Conservation (phyloP, 2,113 vertebrate genomes). For the Vireo altiloquus region DNA sequence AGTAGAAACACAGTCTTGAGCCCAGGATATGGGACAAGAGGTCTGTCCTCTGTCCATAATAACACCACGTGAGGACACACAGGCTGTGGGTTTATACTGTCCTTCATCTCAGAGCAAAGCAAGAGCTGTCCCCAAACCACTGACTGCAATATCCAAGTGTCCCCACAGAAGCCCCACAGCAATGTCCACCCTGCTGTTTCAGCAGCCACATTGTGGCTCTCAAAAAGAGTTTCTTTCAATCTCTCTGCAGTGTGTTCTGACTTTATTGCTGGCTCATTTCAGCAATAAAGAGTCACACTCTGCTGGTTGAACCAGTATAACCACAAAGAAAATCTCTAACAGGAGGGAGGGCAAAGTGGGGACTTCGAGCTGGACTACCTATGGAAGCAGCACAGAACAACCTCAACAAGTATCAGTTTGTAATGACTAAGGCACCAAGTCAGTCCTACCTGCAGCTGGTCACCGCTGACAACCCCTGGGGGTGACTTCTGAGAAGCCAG, state of each 20-base stretch:
- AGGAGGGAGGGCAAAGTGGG: neutral
- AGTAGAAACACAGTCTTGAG: neutral
- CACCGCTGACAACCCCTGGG: neutral
- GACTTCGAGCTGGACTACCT: neutral
- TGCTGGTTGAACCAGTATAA: neutral
- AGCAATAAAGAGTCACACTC: neutral
- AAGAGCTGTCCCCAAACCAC: neutral
- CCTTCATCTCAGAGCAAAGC: neutral
- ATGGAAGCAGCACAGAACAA: neutral
- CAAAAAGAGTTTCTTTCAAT: neutral
- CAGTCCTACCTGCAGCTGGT: constrained; percentile 52
- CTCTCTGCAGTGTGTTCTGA: neutral
- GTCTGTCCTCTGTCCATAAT: neutral
- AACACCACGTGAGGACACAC: rapidly evolving
- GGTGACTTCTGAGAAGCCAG: neutral
- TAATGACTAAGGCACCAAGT: neutral
- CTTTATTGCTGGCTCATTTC: neutral
- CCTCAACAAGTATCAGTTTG: neutral
- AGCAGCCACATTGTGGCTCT: neutral
- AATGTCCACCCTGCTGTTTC: neutral
- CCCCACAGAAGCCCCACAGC: rapidly evolving
- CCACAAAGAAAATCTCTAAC: neutral
- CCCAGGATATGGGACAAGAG: neutral
- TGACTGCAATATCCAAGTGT: neutral
- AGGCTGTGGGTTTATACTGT: neutral